These are phyloP conservation scores for Cliona cf. orientalis DNA, from an alignment of 37 sponge, comb jelly and placozoan genomes.

Conservation along the genomic window DNA sequence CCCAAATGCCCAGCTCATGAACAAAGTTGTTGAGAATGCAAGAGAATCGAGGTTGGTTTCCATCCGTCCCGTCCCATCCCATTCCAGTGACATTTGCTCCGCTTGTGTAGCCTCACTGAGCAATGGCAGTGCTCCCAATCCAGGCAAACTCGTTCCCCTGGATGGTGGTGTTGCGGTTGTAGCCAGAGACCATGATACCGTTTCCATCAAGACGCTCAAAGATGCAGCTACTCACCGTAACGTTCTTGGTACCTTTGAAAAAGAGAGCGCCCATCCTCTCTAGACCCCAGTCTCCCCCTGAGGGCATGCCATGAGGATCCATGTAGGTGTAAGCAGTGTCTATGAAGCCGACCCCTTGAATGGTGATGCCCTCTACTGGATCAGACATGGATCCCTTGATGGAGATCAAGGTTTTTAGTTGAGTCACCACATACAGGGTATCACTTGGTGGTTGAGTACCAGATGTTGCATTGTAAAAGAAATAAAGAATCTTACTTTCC, in stretches of 20 bases:
- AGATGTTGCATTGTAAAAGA: constrained; percentile 33
- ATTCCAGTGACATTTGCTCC: constrained; percentile 25
- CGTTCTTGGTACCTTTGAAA: constrained; percentile 51
- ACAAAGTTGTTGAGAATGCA: constrained; percentile 58
- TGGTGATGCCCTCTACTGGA: constrained; percentile 39
- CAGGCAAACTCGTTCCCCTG: constrained; percentile 56
- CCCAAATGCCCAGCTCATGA: constrained; percentile 76
- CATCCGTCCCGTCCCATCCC: constrained; percentile 71
- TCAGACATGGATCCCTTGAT: constrained; percentile 19
- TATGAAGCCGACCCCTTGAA: constrained; percentile 39
- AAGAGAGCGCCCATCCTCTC: constrained; percentile 61
- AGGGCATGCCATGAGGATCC: constrained; percentile 61
- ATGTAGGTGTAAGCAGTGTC: constrained; percentile 73
- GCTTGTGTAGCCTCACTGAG: constrained; percentile 54
- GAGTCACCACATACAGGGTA: constrained; percentile 30
- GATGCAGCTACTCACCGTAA: constrained; percentile 28
- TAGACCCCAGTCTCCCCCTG: constrained; percentile 71
- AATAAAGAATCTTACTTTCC: constrained; percentile 38
- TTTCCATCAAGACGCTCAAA: constrained; percentile 71
- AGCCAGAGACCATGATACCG: constrained; percentile 50
- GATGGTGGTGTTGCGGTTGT: constrained; percentile 56
- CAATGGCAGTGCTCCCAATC: constrained; percentile 79
- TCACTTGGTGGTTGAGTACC: constrained; percentile 43
- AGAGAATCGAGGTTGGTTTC: constrained; percentile 65
- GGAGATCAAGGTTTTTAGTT: constrained; percentile 32